Conservation (phyloP, 2,888 invertebrate species). For the Erebia ligea region DNA sequence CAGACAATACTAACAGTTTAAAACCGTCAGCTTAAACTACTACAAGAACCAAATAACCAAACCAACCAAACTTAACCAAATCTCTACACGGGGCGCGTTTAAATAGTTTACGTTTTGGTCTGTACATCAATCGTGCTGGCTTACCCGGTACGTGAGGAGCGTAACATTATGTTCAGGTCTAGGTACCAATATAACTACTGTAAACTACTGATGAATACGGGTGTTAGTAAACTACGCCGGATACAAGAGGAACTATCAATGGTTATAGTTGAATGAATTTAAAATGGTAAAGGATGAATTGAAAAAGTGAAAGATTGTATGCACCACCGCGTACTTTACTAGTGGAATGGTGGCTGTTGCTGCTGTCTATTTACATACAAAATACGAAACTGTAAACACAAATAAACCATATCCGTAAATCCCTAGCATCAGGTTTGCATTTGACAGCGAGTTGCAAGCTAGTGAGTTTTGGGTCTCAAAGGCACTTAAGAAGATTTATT, state of each 20-base stretch:
- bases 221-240: background rate
- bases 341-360: too few relatives aligned
- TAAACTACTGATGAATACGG: background rate
- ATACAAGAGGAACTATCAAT: background rate
- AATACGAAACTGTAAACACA: too few relatives aligned
- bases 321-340: too few relatives aligned
- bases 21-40: conserved; percentile 9
- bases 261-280: background rate
- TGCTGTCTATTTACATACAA: too few relatives aligned
- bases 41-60: too few relatives aligned
- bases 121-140: conserved; percentile 24
- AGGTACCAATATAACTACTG: conserved; percentile 1
- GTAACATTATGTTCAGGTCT: conserved; percentile 16
- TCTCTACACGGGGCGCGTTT: conserved; percentile 22
- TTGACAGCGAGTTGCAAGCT: too few relatives aligned
- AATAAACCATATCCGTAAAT: too few relatives aligned
- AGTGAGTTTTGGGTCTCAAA: too few relatives aligned
- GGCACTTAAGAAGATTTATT: too few relatives aligned
- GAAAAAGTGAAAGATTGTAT: too few relatives aligned
- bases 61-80: conserved; percentile 19
- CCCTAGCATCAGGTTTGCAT: too few relatives aligned
- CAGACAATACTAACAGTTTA: background rate
- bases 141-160: conserved; percentile 22
- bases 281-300: background rate
- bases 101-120: conserved; percentile 26